Evolutionary conservation across 2,888 invertebrate genomes (phyloP).

Genomic region (Folsomia candida): DNA sequence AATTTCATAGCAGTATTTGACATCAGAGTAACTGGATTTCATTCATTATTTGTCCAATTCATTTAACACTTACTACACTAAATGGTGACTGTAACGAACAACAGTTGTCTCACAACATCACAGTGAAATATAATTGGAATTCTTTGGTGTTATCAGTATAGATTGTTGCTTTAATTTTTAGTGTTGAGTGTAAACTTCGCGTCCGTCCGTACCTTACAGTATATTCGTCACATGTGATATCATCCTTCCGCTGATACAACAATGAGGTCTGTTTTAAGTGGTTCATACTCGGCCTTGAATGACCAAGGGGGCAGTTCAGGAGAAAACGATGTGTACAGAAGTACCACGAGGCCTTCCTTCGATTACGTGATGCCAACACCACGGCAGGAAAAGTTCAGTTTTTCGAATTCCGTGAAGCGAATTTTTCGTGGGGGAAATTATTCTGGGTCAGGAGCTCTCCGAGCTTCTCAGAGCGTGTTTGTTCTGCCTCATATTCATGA

Average conservation of each 20-base stretch:
- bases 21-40: no score
- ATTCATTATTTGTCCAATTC: no score
- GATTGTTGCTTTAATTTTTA: neutral
- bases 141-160: neutral
- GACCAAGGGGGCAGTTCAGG: slow-evolving; percentile 36
- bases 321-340: slow-evolving; percentile 46
- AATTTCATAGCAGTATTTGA: no score
- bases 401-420: slow-evolving; percentile 45
- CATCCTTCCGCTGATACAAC: slow-evolving; percentile 5
- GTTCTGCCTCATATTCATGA: slow-evolving; percentile 49
- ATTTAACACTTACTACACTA: no score
- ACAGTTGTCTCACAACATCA: no score
- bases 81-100: no score
- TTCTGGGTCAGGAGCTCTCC: slow-evolving; percentile 40
- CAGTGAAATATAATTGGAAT: no score
- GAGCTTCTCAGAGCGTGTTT: slow-evolving; percentile 49
- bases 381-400: slow-evolving; percentile 41
- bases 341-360: slow-evolving; percentile 48
- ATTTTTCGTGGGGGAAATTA: slow-evolving; percentile 43
- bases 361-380: slow-evolving; percentile 31
- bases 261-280: slow-evolving; percentile 49
- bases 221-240: neutral
- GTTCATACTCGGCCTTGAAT: slow-evolving; percentile 50
- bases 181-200: neutral
- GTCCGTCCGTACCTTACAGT: neutral